Conservation (phyloP, 2,113 vertebrate genomes). For the Sigmodon hispidus region DNA sequence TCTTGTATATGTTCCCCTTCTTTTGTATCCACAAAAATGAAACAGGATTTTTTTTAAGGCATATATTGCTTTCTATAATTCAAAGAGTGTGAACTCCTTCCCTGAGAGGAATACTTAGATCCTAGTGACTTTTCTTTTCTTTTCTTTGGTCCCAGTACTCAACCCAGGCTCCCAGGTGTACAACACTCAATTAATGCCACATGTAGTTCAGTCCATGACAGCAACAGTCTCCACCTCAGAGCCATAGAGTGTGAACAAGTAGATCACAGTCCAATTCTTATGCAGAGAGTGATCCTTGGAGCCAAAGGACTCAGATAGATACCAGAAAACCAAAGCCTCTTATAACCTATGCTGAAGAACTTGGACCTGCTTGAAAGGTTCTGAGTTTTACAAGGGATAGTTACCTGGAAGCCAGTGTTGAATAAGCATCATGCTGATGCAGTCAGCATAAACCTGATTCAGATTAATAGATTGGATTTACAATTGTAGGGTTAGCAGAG, state of each 20-base stretch:
- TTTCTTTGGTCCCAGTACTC: not conserved
- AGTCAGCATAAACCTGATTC: not conserved
- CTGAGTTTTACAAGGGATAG: not conserved
- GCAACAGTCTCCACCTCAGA: not conserved
- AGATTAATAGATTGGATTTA: not conserved
- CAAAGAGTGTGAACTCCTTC: not conserved
- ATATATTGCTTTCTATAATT: not conserved
- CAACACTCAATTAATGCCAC: not conserved
- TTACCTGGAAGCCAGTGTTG: not conserved
- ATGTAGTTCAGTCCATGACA: not conserved
- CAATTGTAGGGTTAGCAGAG: not conserved
- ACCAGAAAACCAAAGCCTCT: not conserved
- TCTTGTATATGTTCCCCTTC: not conserved
- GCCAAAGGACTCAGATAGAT: not conserved
- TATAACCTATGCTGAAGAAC: not conserved
- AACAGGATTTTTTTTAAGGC: not conserved
- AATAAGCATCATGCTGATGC: not conserved
- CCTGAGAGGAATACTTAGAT: not conserved
- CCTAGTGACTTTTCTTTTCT: not conserved
- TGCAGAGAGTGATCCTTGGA: not conserved
- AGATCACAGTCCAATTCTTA: not conserved
- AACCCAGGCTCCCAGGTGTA: not conserved
- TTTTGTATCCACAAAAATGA: not conserved
- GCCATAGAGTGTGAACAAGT: not conserved
- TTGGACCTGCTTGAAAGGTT: not conserved